These are phyloP conservation scores for Oligia strigilis DNA, from an alignment of 2,888 invertebrate genomes.

Conservation along the genomic window DNA sequence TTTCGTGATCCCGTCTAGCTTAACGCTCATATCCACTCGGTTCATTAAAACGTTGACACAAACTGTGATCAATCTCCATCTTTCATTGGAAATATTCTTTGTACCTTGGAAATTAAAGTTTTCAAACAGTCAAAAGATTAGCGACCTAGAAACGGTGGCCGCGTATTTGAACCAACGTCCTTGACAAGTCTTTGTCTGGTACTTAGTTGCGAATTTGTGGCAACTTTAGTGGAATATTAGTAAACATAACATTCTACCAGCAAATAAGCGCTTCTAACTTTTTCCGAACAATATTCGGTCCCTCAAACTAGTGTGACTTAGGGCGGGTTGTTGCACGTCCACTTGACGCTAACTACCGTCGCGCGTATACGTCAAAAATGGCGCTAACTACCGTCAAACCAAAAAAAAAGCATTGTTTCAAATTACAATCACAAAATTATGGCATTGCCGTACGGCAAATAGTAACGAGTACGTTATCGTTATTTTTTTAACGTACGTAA, in stretches of 20 bases:
- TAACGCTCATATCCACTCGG: not conserved
- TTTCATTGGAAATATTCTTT: constrained; percentile 17
- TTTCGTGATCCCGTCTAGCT: not conserved
- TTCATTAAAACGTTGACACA: not conserved
- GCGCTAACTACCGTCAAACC: too few species aligned
- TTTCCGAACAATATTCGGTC: constrained; percentile 31
- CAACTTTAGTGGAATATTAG: constrained; percentile 40
- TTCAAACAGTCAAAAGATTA: constrained; percentile 9
- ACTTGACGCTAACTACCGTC: too few species aligned
- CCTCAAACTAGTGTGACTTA: constrained; percentile 32
- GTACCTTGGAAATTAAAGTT: constrained; percentile 2
- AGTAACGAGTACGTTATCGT: too few species aligned
- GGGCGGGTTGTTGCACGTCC: too few species aligned
- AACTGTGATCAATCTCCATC: not conserved
- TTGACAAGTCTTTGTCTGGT: constrained; percentile 27
- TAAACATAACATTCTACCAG: constrained; percentile 27
- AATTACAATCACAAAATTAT: too few species aligned
- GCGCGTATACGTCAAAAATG: too few species aligned
- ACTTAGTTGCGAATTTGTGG: constrained; percentile 29
- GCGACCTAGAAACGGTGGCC: constrained; percentile 28
- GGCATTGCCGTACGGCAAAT: too few species aligned
- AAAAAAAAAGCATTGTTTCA: too few species aligned
- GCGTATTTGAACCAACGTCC: constrained; percentile 19
- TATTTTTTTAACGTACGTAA: too few species aligned
- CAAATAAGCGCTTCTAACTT: constrained; percentile 44